Percentiles rank a stretch among this genome's conserved stretches.
Conservation (phyloP, 2,888 invertebrate genomes). For the Eristalis intricaria region DNA sequence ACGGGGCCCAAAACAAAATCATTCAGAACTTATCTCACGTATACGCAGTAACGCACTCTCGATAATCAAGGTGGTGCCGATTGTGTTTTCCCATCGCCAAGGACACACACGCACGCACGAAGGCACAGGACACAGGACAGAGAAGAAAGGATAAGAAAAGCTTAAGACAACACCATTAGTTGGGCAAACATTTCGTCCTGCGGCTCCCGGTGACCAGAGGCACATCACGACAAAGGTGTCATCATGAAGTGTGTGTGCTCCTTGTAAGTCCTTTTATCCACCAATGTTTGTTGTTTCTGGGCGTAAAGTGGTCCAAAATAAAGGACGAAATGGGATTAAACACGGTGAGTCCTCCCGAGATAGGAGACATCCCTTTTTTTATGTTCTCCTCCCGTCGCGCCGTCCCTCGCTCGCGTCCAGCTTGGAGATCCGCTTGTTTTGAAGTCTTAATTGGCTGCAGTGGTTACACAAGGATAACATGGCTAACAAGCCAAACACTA, state of each 20-base stretch:
- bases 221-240: constrained; percentile 38
- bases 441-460: constrained; percentile 50
- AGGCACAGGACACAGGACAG: constrained; percentile 15
- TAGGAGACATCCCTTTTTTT: not conserved
- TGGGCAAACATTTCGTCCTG: constrained; percentile 51
- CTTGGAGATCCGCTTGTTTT: not conserved
- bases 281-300: constrained; percentile 53
- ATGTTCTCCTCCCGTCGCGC: too few relatives aligned
- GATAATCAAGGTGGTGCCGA: constrained; percentile 32
- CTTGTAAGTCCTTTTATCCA: constrained; percentile 54
- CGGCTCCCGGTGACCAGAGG: not conserved
- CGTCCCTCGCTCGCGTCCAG: not conserved
- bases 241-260: constrained; percentile 12
- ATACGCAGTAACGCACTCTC: constrained; percentile 16
- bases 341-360: not conserved
- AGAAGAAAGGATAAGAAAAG: constrained; percentile 2
- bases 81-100: constrained; percentile 36
- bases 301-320: not conserved
- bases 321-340: not conserved
- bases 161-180: constrained; percentile 69
- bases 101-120: not conserved
- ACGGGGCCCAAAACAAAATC: constrained; percentile 22
- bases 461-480: constrained; percentile 10
- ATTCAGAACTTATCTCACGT: constrained; percentile 45
- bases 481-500: constrained; percentile 6